Base-by-base conservation (phyloP, 2,113 vertebrate species). In the Tympanuchus pallidicinctus region DNA sequence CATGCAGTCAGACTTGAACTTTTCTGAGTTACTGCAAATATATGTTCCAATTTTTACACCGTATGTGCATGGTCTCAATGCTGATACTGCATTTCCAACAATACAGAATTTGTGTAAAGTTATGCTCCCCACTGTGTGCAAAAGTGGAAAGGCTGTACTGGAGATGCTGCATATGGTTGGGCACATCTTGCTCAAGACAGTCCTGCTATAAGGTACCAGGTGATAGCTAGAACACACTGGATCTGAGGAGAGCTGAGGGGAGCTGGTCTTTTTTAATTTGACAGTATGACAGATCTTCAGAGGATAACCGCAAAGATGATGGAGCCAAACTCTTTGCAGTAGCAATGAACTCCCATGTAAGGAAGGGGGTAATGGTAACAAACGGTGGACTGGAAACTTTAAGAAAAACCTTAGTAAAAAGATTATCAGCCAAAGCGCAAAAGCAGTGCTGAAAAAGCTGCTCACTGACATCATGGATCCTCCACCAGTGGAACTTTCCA, bases 291-390 rank as follows among this genome's bases (percentile, higher is more conserved):
- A 54, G 13, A 40, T 19, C 8, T 65, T 38, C 48, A 27, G 56
- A 60, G 8, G 20, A 61, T 8, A 40, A 88, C 48, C 43, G 21
- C 6, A 48, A 65, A 82, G 7, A 21, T 0, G 2, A 13, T 40
- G 13, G 25, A 60, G 25, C 4, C 30, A 85, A 73, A 67, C 6
- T 32, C 30, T 21, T 80, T 69, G 36, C 43, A n/a, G 25, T 19
- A 60, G 27, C 36, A 52, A 56, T 27, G 69, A 38, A 28, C 6
- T 36, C 21, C 40, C 2, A 30, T 21, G 14, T 24, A 40, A 56
- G 11, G 14, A 43, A 10, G 32, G 0, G 7, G 13, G 4, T 8
- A 74, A 13, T 3, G 11, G 5, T 21, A 3, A 24, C 1, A 5
- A 57, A 2, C 8, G 40, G 16, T 34, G 28, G 2, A 11, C 22